phyloP scores from a whole-genome alignment of 1,140 invertebrate species.

The Palaemon carinicauda region DNA sequence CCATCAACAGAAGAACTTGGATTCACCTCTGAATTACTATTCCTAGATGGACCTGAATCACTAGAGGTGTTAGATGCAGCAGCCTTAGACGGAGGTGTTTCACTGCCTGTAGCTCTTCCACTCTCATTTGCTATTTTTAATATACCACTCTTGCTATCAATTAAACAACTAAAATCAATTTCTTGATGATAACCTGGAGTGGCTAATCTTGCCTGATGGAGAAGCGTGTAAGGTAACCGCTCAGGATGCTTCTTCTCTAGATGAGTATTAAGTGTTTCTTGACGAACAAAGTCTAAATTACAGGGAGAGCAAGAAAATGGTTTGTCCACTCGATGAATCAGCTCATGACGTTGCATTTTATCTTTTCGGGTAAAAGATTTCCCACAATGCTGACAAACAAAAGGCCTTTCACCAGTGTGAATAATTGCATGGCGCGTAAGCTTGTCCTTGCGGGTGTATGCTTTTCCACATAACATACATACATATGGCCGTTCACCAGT shows the following conservation, averaged over 20 bases:
- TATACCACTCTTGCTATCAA: slow-evolving; percentile 16
- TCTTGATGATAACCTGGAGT: slow-evolving; percentile 42
- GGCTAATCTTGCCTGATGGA: slow-evolving; percentile 22
- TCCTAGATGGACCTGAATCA: no score
- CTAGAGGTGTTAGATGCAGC: no score
- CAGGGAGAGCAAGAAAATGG: slow-evolving; percentile 45
- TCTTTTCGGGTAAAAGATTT: slow-evolving; percentile 45
- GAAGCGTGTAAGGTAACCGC: slow-evolving; percentile 44
- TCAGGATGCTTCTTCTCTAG: slow-evolving; percentile 45
- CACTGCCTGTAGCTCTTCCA: no score
- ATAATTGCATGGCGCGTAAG: slow-evolving; percentile 49
- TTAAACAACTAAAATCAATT: slow-evolving; percentile 4
- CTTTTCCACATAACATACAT: slow-evolving; percentile 40
- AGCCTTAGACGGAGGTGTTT: no score
- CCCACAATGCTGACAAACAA: slow-evolving; percentile 48
- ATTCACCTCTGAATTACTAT: no score
- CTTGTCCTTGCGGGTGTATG: slow-evolving; percentile 46
- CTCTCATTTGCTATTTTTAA: neutral
- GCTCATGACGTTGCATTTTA: slow-evolving; percentile 47
- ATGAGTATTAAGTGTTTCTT: slow-evolving; percentile 44
- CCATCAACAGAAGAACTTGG: no score
- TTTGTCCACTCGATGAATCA: slow-evolving; percentile 45
- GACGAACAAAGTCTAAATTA: slow-evolving; percentile 46
- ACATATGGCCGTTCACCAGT: slow-evolving; percentile 46
- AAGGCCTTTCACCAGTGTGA: slow-evolving; percentile 46